Conservation (phyloP, 2,888 invertebrate genomes). For the Esperia sulphurella region DNA sequence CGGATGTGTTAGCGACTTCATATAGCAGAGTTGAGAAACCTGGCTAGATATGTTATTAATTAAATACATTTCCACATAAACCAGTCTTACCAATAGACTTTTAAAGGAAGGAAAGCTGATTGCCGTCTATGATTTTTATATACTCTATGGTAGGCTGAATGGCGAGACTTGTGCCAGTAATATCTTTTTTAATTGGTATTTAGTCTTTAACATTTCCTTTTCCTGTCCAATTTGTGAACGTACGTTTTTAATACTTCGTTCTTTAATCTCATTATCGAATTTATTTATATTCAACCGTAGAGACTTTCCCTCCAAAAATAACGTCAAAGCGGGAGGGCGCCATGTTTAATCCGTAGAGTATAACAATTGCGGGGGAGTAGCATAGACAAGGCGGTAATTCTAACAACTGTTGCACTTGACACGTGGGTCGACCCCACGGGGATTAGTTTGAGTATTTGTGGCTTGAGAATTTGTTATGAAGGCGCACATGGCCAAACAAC, state of each 20-base stretch:
- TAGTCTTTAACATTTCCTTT: no score
- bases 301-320: constrained; percentile 7
- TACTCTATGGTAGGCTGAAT: not conserved
- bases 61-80: not conserved
- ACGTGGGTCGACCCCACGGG: constrained; percentile 22
- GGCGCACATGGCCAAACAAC: constrained; percentile 5
- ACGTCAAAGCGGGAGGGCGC: constrained; percentile 1
- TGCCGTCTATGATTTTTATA: not conserved
- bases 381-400: constrained; percentile 13
- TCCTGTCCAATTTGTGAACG: no score
- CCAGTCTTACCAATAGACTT: not conserved
- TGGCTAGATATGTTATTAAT: not conserved
- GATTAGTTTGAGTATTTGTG: constrained; percentile 16
- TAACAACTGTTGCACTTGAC: constrained; percentile 19
- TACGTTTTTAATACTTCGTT: no score
- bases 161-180: not conserved
- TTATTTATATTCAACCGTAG: not conserved
- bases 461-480: constrained; percentile 14
- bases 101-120: not conserved
- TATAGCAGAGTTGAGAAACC: not conserved
- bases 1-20: not conserved
- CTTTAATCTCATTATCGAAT: no score
- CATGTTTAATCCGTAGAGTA: constrained; percentile 4
- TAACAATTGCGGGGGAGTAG: constrained; percentile 19
- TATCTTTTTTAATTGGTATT: not conserved